These are phyloP conservation scores for Microcebus griseorufus DNA, from an alignment of 2,113 vertebrate species.

Conservation along the genomic window DNA sequence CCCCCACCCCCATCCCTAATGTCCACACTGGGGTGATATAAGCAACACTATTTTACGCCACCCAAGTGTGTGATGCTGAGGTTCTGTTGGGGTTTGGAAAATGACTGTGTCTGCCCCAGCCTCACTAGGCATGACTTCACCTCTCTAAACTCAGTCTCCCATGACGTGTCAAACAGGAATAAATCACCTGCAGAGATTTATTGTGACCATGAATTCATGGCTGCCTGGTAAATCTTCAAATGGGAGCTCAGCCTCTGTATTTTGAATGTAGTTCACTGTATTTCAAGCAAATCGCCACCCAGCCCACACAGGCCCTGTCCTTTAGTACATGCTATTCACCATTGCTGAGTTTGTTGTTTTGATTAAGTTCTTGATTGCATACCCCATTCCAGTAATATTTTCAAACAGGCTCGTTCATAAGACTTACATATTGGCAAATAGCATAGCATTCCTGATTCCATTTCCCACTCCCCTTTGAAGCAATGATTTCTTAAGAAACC, in stretches of 20 bases:
- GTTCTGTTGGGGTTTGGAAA: too few relatives aligned
- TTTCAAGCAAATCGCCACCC: not conserved
- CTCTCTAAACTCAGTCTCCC: not conserved
- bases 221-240: too few relatives aligned
- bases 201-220: not conserved
- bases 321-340: not conserved
- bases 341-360: accelerated
- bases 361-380: not conserved
- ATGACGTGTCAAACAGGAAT: not conserved
- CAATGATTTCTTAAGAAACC: not conserved
- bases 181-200: not conserved
- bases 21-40: accelerated
- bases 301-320: not conserved
- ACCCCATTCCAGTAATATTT: not conserved
- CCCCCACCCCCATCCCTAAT: too few relatives aligned
- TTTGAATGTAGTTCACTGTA: not conserved
- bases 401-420: not conserved
- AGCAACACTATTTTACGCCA: accelerated
- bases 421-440: not conserved
- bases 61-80: accelerated
- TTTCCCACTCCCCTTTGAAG: not conserved
- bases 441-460: not conserved
- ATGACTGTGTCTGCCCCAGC: too few relatives aligned
- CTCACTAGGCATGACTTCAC: not conserved
- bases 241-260: not conserved